Percentiles rank a stretch among this genome's conserved stretches.
phyloP scores from a whole-genome alignment of 2,113 vertebrate species.

The Psophia crepitans region DNA sequence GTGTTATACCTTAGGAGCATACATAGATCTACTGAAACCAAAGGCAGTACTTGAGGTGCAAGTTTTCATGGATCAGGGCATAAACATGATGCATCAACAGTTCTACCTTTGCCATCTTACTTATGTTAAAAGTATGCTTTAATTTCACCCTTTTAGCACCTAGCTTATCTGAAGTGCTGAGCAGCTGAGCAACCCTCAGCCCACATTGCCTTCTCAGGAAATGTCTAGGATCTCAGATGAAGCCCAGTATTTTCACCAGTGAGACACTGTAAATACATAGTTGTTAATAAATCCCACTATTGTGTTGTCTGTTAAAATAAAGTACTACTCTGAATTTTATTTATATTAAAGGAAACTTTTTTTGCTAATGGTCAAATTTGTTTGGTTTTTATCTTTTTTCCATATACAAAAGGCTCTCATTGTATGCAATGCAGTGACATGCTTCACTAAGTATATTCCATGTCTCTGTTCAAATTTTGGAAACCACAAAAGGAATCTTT shows the following conservation, averaged over 20 bases:
- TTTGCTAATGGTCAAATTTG: background rate
- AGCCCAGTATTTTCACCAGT: background rate
- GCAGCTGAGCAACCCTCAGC: background rate
- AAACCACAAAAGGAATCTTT: background rate
- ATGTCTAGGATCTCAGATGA: conserved; percentile 19
- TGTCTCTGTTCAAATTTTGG: background rate
- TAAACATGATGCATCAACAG: background rate
- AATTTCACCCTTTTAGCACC: background rate
- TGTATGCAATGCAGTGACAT: background rate
- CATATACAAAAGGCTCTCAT: background rate
- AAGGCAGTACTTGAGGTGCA: background rate
- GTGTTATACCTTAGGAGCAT: background rate
- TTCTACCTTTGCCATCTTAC: background rate
- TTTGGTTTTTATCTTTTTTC: conserved; percentile 2
- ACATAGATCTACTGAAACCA: background rate
- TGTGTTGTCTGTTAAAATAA: conserved; percentile 56
- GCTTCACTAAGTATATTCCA: conserved; percentile 12
- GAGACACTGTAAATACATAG: conserved; percentile 67
- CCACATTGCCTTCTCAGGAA: conserved; percentile 21
- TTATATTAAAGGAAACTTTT: conserved; percentile 58
- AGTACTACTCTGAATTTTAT: conserved; percentile 43
- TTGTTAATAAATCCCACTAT: conserved; percentile 45
- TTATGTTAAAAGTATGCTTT: background rate
- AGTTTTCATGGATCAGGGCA: background rate
- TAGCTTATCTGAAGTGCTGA: background rate